Percentiles rank a stretch among this genome's conserved stretches.
phyloP scores from a whole-genome alignment of 2,888 invertebrate genomes.

The Thumatha senex region DNA sequence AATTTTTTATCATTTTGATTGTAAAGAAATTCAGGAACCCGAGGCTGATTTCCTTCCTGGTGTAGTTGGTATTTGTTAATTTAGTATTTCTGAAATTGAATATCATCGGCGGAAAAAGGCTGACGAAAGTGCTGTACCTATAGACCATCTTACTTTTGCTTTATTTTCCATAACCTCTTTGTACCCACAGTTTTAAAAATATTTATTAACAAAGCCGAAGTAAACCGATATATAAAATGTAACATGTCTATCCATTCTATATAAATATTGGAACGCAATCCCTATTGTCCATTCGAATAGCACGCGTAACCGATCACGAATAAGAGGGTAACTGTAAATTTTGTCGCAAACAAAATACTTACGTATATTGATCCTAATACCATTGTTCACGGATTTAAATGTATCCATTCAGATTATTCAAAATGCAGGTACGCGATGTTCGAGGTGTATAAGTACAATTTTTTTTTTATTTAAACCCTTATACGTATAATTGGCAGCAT shows the following conservation, averaged over 20 bases:
- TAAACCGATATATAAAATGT: no score
- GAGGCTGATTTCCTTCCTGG: no score
- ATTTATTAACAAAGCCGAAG: no score
- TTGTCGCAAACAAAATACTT: constrained; percentile 67
- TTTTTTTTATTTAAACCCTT: constrained; percentile 52
- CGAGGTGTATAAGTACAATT: constrained; percentile 47
- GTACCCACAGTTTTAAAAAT: no score
- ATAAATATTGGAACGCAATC: constrained; percentile 43
- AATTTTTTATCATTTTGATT: no score
- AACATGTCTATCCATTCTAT: not conserved
- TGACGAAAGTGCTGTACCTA: no score
- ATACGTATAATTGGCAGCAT: constrained; percentile 49
- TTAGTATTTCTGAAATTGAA: no score
- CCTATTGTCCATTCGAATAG: constrained; percentile 44
- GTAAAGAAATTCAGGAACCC: no score
- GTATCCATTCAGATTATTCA: constrained; percentile 66
- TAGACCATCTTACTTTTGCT: no score
- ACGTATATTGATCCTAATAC: constrained; percentile 59
- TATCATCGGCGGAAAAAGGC: no score
- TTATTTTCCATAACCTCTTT: no score
- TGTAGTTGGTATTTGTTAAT: no score
- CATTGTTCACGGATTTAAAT: constrained; percentile 65
- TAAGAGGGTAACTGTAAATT: constrained; percentile 70
- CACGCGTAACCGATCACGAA: constrained; percentile 55
- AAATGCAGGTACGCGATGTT: constrained; percentile 68